Conservation (phyloP, 1,140 invertebrate genomes). For the Reticulitermes speratus region DNA sequence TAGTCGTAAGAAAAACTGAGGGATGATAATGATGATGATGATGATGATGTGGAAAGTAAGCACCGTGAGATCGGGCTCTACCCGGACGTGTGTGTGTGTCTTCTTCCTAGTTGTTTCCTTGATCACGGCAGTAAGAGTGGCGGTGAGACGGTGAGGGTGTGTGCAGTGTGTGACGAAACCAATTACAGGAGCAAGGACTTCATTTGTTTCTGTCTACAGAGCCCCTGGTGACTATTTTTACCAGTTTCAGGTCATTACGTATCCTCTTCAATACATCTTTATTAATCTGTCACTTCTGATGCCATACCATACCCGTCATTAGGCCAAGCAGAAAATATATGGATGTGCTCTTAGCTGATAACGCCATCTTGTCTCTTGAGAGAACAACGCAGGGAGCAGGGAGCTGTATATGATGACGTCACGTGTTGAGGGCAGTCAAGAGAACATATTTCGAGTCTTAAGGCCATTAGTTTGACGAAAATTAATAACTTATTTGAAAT, state of each 20-base stretch:
- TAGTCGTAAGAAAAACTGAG: too few species aligned
- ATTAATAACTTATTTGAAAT: too few species aligned
- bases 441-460: too few species aligned
- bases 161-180: constrained; percentile 10
- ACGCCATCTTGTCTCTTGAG: background rate
- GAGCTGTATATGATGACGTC: background rate
- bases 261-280: background rate
- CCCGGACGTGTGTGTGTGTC: too few species aligned
- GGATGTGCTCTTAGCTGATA: background rate
- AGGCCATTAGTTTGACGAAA: too few species aligned
- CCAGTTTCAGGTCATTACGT: background rate
- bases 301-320: background rate
- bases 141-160: background rate
- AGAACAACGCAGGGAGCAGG: background rate
- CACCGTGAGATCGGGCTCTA: too few species aligned
- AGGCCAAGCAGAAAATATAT: background rate
- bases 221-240: background rate
- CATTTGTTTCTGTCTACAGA: background rate
- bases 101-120: too few species aligned
- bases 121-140: too few species aligned
- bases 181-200: background rate
- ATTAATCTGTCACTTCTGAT: constrained; percentile 2
- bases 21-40: too few species aligned
- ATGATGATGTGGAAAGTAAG: too few species aligned
- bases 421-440: background rate